These are phyloP conservation scores for Clarias fuscus DNA, from an alignment of 2,797 vertebrate species.

Conservation along the genomic window DNA sequence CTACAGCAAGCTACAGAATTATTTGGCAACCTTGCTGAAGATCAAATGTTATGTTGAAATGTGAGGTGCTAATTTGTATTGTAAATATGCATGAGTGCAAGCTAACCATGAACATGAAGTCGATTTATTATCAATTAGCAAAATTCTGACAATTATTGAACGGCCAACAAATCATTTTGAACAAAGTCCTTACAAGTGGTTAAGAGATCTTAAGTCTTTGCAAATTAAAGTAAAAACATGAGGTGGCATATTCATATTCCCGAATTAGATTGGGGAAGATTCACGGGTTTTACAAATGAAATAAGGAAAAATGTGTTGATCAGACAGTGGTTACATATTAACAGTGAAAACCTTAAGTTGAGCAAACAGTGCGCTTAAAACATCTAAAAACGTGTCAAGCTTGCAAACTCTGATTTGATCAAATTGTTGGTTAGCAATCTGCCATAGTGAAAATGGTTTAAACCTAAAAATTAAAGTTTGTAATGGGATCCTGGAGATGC, in stretches of 20 bases:
- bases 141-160: neutral
- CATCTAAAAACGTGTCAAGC: neutral
- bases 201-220: neutral
- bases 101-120: neutral
- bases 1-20: neutral
- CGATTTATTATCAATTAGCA: neutral
- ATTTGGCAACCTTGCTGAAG: neutral
- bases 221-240: neutral
- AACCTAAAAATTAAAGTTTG: no score
- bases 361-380: no score
- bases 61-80: neutral
- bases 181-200: neutral
- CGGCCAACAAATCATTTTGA: neutral
- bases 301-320: neutral
- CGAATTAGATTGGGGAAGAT: no score
- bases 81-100: neutral
- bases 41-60: neutral
- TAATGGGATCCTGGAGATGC: no score
- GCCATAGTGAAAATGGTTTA: no score
- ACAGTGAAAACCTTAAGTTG: neutral
- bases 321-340: neutral
- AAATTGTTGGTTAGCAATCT: no score
- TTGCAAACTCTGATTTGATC: neutral
- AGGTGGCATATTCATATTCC: neutral
- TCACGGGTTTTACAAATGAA: neutral